These are phyloP conservation scores for Notamacropus eugenii DNA, from an alignment of 2,797 vertebrate species.

Conservation along the genomic window DNA sequence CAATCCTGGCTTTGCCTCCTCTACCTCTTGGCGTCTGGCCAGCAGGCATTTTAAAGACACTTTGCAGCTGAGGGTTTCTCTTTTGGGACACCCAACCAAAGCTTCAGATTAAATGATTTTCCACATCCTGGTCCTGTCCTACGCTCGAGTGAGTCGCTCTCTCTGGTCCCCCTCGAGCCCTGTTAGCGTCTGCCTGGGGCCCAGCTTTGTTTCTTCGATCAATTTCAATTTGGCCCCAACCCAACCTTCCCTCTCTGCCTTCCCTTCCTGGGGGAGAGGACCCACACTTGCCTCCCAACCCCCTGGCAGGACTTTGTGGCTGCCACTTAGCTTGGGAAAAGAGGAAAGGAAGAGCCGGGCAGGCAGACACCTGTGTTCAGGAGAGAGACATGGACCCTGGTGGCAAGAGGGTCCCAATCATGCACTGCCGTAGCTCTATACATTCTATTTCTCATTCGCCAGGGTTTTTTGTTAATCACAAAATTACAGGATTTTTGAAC, in stretches of 20 bases:
- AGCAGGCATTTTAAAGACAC: neutral
- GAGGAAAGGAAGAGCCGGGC: neutral
- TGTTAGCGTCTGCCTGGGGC: slow-evolving; percentile 8
- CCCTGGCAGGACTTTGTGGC: neutral
- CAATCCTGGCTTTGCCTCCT: neutral
- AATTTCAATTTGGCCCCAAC: slow-evolving; percentile 68
- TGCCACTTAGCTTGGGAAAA: neutral
- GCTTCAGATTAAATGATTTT: neutral
- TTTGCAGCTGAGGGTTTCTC: neutral
- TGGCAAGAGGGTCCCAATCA: neutral
- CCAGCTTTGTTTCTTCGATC: slow-evolving; percentile 72
- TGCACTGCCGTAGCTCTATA: neutral
- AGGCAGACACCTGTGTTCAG: neutral
- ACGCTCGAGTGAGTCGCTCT: neutral
- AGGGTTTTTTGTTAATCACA: neutral
- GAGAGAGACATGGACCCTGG: neutral
- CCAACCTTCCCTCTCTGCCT: slow-evolving; percentile 40
- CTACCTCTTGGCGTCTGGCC: neutral
- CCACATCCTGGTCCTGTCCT: neutral
- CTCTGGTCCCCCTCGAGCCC: neutral
- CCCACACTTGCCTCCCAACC: neutral
- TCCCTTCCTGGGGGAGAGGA: neutral
- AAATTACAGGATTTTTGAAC: neutral
- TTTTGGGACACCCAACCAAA: neutral
- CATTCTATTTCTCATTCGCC: neutral